Evolutionary conservation across 2,113 vertebrate genomes (phyloP), one percentile per base, ranked within the genome.

Genomic region (Tinamus guttatus): DNA sequence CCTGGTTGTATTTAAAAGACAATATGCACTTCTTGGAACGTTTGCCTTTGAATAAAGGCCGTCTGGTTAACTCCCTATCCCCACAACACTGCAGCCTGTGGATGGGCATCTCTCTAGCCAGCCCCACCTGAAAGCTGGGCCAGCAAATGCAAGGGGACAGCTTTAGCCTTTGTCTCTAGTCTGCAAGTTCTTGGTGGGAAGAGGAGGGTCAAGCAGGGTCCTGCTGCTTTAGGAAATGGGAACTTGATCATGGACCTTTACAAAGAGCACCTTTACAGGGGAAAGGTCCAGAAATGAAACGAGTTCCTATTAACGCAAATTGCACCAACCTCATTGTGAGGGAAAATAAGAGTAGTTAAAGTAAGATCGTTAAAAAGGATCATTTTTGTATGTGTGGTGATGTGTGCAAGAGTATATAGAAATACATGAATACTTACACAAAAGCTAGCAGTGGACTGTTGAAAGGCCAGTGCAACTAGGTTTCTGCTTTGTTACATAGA

Each of bases 401-500:
- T 65, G 52, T 2, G 4, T 45, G 30, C 34, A 18, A 30, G 68
- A 25, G 10, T 27, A n/a, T 32, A 58, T 36, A 15, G 24, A 19
- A 76, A 60, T 0, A 4, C 76, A 20, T 32, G 84, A 87, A 83
- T 69, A 36, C 74, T 87, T 77, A 0, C 0, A 77, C 76, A 87
- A 92, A 91, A 41, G 17, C 80, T 90, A 9, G 65, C 40, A 80
- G 78, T 78, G 84, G 60, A 89, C 91, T 67, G 65, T 60, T 68
- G 62, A 25, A 47, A 70, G 87, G 83, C 85, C 79, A 34, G 2
- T 51, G 75, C 49, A 81, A 69, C 38, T 47, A 78, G 95, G 94
- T 84, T 96, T 90, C 93, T 93, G 85, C 93, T 94, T 93, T 45
- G 64, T 92, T 96, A 88, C 95, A 91, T 51, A 98, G 97, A 98